Percentiles rank a stretch among this genome's conserved stretches.
Conservation (phyloP, 2,113 vertebrate genomes). For the Callopanchax toddi region DNA sequence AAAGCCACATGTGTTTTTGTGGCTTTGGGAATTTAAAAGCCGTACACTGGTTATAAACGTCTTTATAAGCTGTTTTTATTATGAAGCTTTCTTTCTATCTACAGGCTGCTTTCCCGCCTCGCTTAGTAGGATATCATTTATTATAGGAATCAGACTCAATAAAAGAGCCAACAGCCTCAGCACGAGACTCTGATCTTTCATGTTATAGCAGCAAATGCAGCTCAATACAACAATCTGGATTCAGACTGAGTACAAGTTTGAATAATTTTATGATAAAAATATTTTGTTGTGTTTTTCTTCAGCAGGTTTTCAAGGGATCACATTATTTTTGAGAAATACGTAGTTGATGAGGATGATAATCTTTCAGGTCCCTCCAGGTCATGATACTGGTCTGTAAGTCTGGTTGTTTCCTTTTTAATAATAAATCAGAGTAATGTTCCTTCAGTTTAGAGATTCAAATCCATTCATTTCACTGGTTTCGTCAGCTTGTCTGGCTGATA, state of each 20-base stretch:
- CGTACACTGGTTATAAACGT: not conserved
- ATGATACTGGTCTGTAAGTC: not conserved
- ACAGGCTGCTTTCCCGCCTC: not conserved
- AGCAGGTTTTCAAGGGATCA: no score
- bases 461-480: not conserved
- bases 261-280: no score
- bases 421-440: not conserved
- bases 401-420: not conserved
- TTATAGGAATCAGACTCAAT: constrained; percentile 17
- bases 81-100: not conserved
- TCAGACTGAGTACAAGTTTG: not conserved
- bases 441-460: not conserved
- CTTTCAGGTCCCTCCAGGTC: no score
- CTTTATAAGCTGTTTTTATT: not conserved
- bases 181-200: constrained; percentile 8
- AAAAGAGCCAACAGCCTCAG: constrained; percentile 1
- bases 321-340: no score
- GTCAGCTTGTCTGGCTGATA: not conserved
- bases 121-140: constrained; percentile 18
- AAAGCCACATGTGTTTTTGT: not conserved
- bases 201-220: not conserved
- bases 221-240: not conserved
- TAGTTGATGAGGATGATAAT: no score
- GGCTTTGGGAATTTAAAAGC: no score
- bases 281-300: no score